phyloP scores from a whole-genome alignment of 1,140 invertebrate species.

The Drosophila tsacasi region DNA sequence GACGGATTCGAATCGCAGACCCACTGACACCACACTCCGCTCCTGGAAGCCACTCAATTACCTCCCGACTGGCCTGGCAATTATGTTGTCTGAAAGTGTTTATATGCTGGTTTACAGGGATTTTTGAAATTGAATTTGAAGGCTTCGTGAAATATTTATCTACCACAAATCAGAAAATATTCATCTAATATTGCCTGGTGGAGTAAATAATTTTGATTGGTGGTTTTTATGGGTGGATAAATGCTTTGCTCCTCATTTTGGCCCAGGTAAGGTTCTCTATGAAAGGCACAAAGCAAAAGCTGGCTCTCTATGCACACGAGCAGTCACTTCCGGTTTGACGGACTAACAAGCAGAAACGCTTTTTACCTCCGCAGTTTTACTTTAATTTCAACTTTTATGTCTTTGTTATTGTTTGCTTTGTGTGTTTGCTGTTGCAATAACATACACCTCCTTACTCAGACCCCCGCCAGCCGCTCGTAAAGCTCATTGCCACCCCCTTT shows the following conservation, averaged over 20 bases:
- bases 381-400: constrained; percentile 70
- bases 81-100: constrained; percentile 18
- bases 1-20: constrained; percentile 3
- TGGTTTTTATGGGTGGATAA: neutral
- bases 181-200: constrained; percentile 17
- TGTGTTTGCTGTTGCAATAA: constrained; percentile 70
- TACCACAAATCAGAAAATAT: constrained; percentile 26
- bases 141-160: constrained; percentile 23
- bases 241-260: constrained; percentile 23
- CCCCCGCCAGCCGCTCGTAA: neutral
- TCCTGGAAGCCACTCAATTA: constrained; percentile 28
- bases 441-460: constrained; percentile 29
- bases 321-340: constrained; percentile 60
- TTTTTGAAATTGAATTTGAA: constrained; percentile 14
- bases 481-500: neutral
- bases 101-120: constrained; percentile 4
- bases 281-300: constrained; percentile 41
- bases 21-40: neutral
- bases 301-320: constrained; percentile 17
- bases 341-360: constrained; percentile 53
- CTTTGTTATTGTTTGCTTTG: constrained; percentile 57
- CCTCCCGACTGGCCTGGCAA: constrained; percentile 5
- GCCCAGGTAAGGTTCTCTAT: constrained; percentile 36
- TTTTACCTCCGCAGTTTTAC: constrained; percentile 28
- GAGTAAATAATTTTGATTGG: neutral